phyloP scores from a whole-genome alignment of 2,113 vertebrate species.

The Heloderma charlesbogerti region DNA sequence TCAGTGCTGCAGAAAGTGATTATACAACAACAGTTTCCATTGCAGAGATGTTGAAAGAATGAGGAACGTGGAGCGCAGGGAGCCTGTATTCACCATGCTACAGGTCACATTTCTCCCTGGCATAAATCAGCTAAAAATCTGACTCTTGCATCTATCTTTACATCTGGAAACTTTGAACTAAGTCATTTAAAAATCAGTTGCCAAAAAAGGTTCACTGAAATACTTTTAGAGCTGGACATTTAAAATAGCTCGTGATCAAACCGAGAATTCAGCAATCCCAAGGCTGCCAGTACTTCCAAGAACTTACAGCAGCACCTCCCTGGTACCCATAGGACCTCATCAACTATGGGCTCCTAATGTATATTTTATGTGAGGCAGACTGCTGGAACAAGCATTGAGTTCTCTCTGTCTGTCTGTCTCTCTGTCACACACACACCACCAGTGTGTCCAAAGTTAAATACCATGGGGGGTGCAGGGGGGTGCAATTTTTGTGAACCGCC shows the following conservation, averaged over 20 bases:
- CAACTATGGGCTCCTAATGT: neutral
- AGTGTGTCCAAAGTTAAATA: neutral
- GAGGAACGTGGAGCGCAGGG: too few relatives aligned
- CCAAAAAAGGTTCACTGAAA: neutral
- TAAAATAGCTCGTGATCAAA: neutral
- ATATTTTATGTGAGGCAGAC: neutral
- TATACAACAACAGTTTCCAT: neutral
- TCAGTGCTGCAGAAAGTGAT: conserved; percentile 14
- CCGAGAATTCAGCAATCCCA: neutral
- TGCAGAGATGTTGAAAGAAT: neutral
- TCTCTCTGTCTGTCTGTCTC: neutral
- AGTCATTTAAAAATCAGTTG: neutral
- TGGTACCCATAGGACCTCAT: neutral
- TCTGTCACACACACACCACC: neutral
- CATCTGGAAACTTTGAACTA: neutral
- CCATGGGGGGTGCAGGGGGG: too few relatives aligned
- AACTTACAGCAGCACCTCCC: neutral
- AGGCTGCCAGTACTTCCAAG: neutral
- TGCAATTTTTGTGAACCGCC: too few relatives aligned
- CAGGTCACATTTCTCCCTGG: neutral
- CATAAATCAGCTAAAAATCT: neutral
- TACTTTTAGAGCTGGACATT: neutral
- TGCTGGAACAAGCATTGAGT: neutral
- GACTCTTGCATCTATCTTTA: neutral
- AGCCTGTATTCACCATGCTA: neutral